Base-by-base conservation (phyloP, 1,140 invertebrate genomes). In the Xylocopa sonorina region DNA sequence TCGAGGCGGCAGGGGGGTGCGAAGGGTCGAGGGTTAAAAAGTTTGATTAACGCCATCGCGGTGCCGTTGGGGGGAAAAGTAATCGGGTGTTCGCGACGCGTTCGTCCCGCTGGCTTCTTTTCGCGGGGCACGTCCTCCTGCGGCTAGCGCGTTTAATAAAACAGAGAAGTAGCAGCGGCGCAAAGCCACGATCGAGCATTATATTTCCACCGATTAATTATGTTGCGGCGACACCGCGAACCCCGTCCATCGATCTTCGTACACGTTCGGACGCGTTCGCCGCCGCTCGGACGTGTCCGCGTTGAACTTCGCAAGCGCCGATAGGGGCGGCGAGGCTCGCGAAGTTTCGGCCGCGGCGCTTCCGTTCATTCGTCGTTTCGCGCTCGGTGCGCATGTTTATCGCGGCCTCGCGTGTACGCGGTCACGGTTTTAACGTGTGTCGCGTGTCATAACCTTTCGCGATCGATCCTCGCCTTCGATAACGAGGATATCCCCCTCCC, bases 361-460 rank as follows among this genome's bases (percentile, higher is more conserved):
- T 86, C 80, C 73, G 82, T 64, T 86, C 89, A 91, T 90, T 92
- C 90, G 88, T 87, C 84, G 88, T 85, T 86, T 80, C 75, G 89
- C 90, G 86, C 76, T 72, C 85, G 76, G 81, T 83, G 80, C 76
- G 85, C 84, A 71, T 66, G 74, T 63, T 72, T 72, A 63, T n/a
- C 74, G 76, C 41, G 41, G 14, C 6, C 62, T 60, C 53, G 68
- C 29, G 64, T 14, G 14, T 58, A 51, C 74, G 73, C 50, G 66
- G 58, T 27, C 53, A n/a, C 77, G 27, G 14, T 57, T 43, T 29
- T 7, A 55, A 29, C 41, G 63, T 27, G 63, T 48, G 27, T 66
- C 50, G 69, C 62, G 67, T 68, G 60, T 58, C 53, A n/a, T n/a
- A n/a, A 46, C 1, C 24, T 7, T 58, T 6, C 10, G 27, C 51